These are phyloP conservation scores for Spea multiplicata DNA, from an alignment of 2,113 vertebrate genomes.

Conservation along the genomic window DNA sequence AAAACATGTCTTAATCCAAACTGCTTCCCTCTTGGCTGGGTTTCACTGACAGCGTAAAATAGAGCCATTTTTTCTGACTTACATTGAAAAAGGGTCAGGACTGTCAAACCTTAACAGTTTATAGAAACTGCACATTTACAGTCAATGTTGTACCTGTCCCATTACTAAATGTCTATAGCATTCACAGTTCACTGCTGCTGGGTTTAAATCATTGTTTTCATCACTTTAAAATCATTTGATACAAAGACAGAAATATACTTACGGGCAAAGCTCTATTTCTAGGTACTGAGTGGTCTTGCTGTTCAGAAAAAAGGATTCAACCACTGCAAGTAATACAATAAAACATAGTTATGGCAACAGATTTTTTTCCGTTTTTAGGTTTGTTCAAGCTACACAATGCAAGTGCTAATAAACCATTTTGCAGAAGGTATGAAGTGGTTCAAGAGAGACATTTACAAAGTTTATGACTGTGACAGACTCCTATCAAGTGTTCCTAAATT, in stretches of 20 bases:
- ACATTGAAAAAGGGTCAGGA: conserved; percentile 48
- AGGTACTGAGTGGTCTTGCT: conserved; percentile 42
- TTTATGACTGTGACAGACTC: background rate
- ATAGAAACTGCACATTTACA: conserved; percentile 47
- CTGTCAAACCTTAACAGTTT: conserved; percentile 49
- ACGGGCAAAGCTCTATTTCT: conserved; percentile 49
- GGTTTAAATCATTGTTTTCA: conserved; percentile 38
- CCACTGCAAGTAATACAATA: conserved; percentile 40
- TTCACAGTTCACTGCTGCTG: conserved; percentile 47
- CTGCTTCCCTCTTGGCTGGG: conserved; percentile 47
- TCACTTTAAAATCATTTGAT: conserved; percentile 43
- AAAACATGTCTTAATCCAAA: conserved; percentile 49
- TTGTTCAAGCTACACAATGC: conserved; percentile 20
- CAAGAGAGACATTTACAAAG: background rate
- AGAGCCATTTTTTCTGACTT: conserved; percentile 46
- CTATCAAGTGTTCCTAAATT: conserved; percentile 9
- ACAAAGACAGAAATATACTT: conserved; percentile 48
- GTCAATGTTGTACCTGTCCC: conserved; percentile 46
- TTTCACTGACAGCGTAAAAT: conserved; percentile 50
- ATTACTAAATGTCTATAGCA: conserved; percentile 46
- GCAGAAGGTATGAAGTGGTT: background rate
- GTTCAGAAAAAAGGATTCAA: conserved; percentile 53
- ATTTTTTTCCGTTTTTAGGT: conserved; percentile 20
- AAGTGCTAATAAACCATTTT: conserved; percentile 3
- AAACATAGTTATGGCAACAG: background rate